phyloP scores from a whole-genome alignment of 2,888 invertebrate species.

The Tromatobia lineatoria region DNA sequence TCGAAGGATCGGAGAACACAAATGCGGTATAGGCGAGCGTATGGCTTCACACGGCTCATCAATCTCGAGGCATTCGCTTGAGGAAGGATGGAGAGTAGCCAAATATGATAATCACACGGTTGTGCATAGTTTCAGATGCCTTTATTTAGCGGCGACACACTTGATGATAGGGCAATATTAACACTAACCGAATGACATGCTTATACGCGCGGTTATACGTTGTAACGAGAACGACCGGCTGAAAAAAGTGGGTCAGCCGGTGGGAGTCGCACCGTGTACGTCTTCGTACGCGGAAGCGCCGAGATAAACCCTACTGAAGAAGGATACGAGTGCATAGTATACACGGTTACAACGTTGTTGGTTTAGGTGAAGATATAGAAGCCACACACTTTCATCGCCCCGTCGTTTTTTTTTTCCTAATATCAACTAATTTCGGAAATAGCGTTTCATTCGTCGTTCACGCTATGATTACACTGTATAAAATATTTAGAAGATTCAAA shows the following conservation, averaged over 20 bases:
- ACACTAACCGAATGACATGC: conserved; percentile 65
- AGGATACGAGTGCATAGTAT: conserved; percentile 51
- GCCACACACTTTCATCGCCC: not conserved
- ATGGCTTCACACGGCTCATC: conserved; percentile 53
- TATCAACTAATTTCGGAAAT: not conserved
- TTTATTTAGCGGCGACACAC: conserved; percentile 54
- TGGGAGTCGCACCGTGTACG: conserved; percentile 53
- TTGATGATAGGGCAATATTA: conserved; percentile 52
- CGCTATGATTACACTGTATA: not conserved
- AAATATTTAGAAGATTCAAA: too few species aligned
- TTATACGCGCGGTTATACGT: conserved; percentile 61
- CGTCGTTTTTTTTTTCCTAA: not conserved
- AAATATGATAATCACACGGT: conserved; percentile 35
- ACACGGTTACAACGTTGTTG: conserved; percentile 29
- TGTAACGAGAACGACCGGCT: conserved; percentile 62
- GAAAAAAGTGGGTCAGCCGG: conserved; percentile 65
- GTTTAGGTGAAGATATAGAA: not conserved
- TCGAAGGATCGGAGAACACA: conserved; percentile 18
- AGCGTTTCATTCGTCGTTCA: not conserved
- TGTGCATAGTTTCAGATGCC: conserved; percentile 7
- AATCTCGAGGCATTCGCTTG: conserved; percentile 41
- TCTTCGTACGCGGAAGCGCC: conserved; percentile 67
- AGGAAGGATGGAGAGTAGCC: conserved; percentile 16
- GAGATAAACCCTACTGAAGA: conserved; percentile 58
- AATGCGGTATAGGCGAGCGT: conserved; percentile 6